Evolutionary conservation across 2,888 invertebrate species (phyloP).

Genomic region (Lepidochitona cinerea): DNA sequence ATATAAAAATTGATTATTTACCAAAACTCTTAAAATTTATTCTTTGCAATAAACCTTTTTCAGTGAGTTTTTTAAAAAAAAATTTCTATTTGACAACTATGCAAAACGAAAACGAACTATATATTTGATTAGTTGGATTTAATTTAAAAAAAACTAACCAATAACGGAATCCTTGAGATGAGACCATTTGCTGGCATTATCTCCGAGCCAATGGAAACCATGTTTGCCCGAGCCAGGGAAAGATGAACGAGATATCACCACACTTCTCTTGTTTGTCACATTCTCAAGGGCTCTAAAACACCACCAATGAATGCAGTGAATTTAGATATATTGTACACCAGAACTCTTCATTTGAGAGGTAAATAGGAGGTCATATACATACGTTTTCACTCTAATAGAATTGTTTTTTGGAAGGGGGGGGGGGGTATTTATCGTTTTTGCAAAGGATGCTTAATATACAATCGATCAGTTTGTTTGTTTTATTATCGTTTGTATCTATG

Average conservation of each 20-base stretch:
- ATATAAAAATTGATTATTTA: neutral
- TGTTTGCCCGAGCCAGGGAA: neutral
- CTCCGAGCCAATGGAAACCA: neutral
- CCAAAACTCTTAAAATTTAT: too few species aligned
- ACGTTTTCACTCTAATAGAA: too few species aligned
- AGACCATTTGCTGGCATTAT: neutral
- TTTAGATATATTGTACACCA: too few species aligned
- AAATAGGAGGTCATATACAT: too few species aligned
- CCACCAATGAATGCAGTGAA: too few species aligned
- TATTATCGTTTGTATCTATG: too few species aligned
- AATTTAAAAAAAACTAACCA: neutral
- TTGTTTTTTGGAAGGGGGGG: too few species aligned
- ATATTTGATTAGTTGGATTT: neutral
- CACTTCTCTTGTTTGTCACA: neutral
- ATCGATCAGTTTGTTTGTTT: too few species aligned
- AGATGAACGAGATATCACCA: neutral
- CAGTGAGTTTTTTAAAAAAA: neutral
- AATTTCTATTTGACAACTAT: neutral
- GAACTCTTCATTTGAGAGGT: too few species aligned
- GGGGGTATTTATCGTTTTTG: too few species aligned
- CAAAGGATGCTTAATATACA: too few species aligned
- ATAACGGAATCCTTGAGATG: constrained; percentile 5
- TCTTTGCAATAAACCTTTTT: neutral
- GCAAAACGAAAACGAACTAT: neutral
- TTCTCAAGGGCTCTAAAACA: neutral